Evolutionary conservation across 2,113 vertebrate genomes (phyloP).

Genomic region (Potamarius usumacintae): DNA sequence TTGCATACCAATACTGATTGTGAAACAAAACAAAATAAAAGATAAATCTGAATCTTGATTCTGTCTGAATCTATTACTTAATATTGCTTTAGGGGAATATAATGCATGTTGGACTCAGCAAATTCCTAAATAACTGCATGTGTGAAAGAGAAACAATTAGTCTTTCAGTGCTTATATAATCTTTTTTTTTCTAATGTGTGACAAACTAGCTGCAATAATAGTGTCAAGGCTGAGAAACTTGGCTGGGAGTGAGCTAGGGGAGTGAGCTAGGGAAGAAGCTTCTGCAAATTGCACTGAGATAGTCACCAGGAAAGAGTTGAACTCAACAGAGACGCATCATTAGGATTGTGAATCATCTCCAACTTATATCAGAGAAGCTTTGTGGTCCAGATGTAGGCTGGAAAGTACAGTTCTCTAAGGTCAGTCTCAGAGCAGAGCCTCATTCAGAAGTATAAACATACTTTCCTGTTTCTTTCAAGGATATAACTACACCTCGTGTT

Average conservation of each 20-base stretch:
- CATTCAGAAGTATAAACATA: conserved; percentile 19
- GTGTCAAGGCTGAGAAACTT: background rate
- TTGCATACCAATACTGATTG: background rate
- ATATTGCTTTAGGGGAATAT: background rate
- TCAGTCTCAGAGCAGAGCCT: background rate
- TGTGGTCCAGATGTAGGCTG: background rate
- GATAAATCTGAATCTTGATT: background rate
- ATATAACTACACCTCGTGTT: conserved; percentile 25
- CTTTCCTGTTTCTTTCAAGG: conserved; percentile 19
- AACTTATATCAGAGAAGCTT: background rate
- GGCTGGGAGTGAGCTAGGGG: background rate
- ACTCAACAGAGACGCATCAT: background rate
- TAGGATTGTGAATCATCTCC: background rate
- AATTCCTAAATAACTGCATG: conserved; percentile 7
- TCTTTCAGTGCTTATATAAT: background rate
- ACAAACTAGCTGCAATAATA: background rate
- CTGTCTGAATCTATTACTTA: background rate
- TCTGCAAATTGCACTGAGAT: background rate
- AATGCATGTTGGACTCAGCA: background rate
- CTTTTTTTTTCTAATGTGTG: background rate
- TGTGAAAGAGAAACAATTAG: background rate
- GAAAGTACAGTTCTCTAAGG: background rate
- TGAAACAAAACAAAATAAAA: background rate
- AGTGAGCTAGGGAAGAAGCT: background rate
- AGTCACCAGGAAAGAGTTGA: background rate